Conservation (phyloP, 2,888 invertebrate species). For the Sesamia inferens region DNA sequence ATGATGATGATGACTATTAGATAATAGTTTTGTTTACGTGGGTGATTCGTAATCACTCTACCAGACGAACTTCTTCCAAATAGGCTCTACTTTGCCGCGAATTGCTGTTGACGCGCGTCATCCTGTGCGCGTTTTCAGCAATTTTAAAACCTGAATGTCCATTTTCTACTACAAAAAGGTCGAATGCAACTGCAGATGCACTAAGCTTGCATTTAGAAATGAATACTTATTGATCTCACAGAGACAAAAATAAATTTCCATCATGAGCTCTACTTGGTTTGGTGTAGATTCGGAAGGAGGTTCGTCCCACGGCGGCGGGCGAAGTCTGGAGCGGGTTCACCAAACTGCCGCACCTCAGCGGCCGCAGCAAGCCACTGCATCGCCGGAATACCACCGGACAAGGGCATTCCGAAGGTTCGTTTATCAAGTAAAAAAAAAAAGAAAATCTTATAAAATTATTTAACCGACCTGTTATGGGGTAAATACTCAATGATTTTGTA, state of each 20-base stretch:
- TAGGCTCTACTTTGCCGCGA: not conserved
- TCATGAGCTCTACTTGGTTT: not conserved
- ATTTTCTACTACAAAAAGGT: not conserved
- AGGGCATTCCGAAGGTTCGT: slow-evolving; percentile 45
- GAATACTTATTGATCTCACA: not conserved
- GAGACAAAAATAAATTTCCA: not conserved
- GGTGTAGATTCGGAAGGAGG: slow-evolving; percentile 64
- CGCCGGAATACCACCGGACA: slow-evolving; percentile 55
- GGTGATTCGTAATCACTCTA: too few species aligned
- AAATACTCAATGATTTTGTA: not conserved
- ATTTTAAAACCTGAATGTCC: not conserved
- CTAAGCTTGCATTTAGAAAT: not conserved
- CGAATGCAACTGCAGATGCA: not conserved
- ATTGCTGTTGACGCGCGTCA: not conserved
- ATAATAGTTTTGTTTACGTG: too few species aligned
- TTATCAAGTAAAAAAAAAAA: too few species aligned
- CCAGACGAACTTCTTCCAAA: too few species aligned
- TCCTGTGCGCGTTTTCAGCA: too few species aligned
- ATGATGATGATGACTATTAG: too few species aligned
- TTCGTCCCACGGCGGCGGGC: slow-evolving; percentile 64
- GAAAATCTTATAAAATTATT: not conserved
- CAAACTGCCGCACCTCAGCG: slow-evolving; percentile 49
- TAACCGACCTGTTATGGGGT: not conserved
- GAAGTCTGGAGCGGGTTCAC: slow-evolving; percentile 84
- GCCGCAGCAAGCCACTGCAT: slow-evolving; percentile 51